Conservation (phyloP, 2,888 invertebrate species). For the Lysandra bellargus region DNA sequence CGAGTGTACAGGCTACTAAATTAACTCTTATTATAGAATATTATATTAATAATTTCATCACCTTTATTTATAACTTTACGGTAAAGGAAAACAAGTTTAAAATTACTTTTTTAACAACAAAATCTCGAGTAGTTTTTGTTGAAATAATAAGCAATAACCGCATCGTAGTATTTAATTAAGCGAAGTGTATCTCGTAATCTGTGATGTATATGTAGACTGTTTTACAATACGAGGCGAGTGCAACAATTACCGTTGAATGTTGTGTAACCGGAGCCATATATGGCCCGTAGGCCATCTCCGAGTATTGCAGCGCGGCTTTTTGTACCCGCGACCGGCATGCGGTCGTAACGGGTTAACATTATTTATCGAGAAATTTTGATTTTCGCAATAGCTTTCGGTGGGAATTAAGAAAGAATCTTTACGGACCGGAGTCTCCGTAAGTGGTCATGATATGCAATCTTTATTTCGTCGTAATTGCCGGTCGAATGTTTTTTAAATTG, state of each 20-base stretch:
- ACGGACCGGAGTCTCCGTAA: neutral
- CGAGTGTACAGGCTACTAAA: too few relatives aligned
- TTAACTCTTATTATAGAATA: too few relatives aligned
- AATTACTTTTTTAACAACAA: neutral
- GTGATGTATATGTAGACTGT: neutral
- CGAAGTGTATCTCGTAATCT: neutral
- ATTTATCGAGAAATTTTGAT: slow-evolving; percentile 29
- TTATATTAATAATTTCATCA: too few relatives aligned
- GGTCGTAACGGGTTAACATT: slow-evolving; percentile 21
- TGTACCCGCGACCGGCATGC: slow-evolving; percentile 15
- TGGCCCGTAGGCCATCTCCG: slow-evolving; percentile 16
- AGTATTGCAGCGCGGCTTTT: slow-evolving; percentile 22
- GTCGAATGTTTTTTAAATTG: neutral
- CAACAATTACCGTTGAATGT: slow-evolving; percentile 22
- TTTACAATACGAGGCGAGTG: slow-evolving; percentile 18
- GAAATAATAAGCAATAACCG: neutral
- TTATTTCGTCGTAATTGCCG: neutral
- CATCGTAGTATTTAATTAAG: neutral
- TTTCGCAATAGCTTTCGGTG: slow-evolving; percentile 10
- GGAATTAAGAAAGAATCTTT: neutral
- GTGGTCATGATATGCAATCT: slow-evolving; percentile 6
- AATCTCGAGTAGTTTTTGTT: neutral
- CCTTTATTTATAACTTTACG: too few relatives aligned
- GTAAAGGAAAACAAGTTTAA: too few relatives aligned
- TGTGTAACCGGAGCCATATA: slow-evolving; percentile 16